phyloP scores from a whole-genome alignment of 2,888 invertebrate species.

The Apeira syringaria region DNA sequence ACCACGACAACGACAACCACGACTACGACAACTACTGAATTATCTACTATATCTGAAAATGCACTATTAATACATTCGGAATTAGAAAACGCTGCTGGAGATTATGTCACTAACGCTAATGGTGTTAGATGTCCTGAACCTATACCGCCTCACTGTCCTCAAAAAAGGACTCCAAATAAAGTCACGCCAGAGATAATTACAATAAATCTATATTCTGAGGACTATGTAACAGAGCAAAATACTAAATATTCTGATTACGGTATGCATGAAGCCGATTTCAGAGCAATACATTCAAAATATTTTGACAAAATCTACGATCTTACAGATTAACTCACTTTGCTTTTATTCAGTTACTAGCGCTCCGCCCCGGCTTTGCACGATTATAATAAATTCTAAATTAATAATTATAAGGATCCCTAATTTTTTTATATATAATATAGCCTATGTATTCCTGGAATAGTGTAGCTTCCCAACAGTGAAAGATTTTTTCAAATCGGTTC shows the following conservation, averaged over 20 bases:
- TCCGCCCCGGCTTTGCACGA: too few species aligned
- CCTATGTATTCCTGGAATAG: too few species aligned
- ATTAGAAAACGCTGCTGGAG: neutral
- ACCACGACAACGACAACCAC: constrained; percentile 1
- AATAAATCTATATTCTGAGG: neutral
- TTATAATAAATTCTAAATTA: too few species aligned
- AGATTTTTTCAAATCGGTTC: too few species aligned
- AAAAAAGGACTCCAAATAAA: constrained; percentile 1
- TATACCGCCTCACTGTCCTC: constrained; percentile 7
- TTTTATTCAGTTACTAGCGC: too few species aligned
- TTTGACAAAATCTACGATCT: too few species aligned
- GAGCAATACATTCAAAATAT: neutral
- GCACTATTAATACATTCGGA: neutral
- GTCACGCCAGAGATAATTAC: constrained; percentile 7
- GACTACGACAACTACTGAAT: neutral
- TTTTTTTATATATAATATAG: too few species aligned
- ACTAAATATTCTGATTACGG: neutral
- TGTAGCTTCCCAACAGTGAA: too few species aligned
- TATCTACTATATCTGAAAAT: neutral
- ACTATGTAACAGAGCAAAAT: neutral
- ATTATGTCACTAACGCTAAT: constrained; percentile 1
- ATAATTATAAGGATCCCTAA: too few species aligned
- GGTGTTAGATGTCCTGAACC: constrained; percentile 20
- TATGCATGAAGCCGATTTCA: neutral
- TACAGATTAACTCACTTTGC: too few species aligned